Evolutionary conservation across 2,888 invertebrate species (phyloP).

Genomic region (Plagodis dolabraria): DNA sequence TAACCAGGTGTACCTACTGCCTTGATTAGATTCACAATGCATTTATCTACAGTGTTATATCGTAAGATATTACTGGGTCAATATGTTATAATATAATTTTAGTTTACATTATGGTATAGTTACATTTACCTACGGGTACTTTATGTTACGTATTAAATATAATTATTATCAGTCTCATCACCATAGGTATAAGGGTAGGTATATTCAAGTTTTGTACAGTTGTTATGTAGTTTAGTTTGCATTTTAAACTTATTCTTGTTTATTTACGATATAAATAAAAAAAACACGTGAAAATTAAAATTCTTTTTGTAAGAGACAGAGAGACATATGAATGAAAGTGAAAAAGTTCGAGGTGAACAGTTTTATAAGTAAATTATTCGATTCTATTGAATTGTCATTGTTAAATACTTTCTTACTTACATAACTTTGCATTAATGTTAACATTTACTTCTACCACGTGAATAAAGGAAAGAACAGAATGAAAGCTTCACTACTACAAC

Average conservation of each 20-base stretch:
- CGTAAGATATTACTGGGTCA: neutral
- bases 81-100: neutral
- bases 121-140: constrained; percentile 27
- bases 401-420: neutral
- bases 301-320: too few species aligned
- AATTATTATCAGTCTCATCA: constrained; percentile 38
- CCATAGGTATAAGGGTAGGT: constrained; percentile 1
- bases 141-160: constrained; percentile 36
- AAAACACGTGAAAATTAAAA: too few species aligned
- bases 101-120: neutral
- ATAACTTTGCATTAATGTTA: too few species aligned
- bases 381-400: neutral
- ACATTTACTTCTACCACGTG: too few species aligned
- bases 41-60: constrained; percentile 11
- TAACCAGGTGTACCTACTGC: too few species aligned
- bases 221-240: constrained; percentile 69
- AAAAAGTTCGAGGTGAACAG: too few species aligned
- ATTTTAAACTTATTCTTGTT: constrained; percentile 23
- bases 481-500: too few species aligned
- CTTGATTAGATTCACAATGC: constrained; percentile 6
- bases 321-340: too few species aligned
- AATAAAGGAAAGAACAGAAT: too few species aligned
- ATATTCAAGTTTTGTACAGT: constrained; percentile 55
- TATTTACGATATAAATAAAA: too few species aligned
- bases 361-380: constrained; percentile 1